These are phyloP conservation scores for Protobothrops flavoviridis DNA, from an alignment of 2,113 vertebrate genomes.

Conservation along the genomic window DNA sequence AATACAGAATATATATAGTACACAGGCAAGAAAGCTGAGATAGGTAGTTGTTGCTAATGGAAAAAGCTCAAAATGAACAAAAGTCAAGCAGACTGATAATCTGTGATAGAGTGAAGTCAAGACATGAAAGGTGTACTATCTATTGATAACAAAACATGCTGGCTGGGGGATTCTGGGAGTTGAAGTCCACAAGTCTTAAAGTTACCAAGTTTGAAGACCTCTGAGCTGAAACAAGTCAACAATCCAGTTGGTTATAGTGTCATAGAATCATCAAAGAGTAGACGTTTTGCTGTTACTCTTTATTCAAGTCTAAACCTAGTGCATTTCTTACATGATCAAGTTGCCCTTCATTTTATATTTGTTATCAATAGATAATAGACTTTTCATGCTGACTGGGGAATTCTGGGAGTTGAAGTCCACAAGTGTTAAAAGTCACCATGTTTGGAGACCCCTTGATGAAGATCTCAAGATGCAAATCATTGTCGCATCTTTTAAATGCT, in stretches of 20 bases:
- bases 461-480: background rate
- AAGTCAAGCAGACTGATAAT: background rate
- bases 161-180: background rate
- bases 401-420: background rate
- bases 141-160: background rate
- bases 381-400: background rate
- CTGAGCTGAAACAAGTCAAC: background rate
- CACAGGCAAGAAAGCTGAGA: background rate
- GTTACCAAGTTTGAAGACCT: background rate
- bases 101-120: background rate
- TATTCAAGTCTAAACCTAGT: background rate
- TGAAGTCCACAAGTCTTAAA: background rate
- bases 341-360: background rate
- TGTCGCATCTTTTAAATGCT: background rate
- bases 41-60: background rate
- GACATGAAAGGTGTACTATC: background rate
- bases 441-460: background rate
- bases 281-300: background rate
- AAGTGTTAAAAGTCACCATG: background rate
- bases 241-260: background rate
- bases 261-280: background rate
- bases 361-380: background rate
- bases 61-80: background rate
- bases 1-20: background rate
- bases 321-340: background rate